Conservation (phyloP, 2,113 vertebrate species). For the Mohoua ochrocephala region DNA sequence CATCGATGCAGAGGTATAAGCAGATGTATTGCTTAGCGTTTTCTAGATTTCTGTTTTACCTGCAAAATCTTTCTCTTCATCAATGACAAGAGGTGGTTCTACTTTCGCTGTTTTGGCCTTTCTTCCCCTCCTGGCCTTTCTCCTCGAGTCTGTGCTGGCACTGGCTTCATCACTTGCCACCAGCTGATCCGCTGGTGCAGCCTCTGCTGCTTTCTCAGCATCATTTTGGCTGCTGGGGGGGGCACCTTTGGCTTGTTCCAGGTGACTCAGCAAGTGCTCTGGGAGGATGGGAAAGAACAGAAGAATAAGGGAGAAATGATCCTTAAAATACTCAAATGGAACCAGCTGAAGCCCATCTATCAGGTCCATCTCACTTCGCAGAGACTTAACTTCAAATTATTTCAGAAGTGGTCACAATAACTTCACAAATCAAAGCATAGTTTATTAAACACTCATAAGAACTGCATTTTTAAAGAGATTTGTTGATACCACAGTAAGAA, state of each 20-base stretch:
- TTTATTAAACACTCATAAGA: neutral
- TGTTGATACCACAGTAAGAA: neutral
- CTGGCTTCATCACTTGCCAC: neutral
- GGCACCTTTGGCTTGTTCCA: constrained; percentile 73
- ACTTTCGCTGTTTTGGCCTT: constrained; percentile 76
- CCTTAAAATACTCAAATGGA: neutral
- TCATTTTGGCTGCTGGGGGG: constrained; percentile 37
- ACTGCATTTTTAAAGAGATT: neutral
- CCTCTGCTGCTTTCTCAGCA: constrained; percentile 25
- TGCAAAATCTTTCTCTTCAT: constrained; percentile 67
- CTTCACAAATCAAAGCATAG: neutral
- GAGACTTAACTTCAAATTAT: neutral
- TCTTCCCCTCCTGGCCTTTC: constrained; percentile 77
- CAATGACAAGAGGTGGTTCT: constrained; percentile 45
- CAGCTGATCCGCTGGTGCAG: neutral
- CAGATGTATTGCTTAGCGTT: neutral
- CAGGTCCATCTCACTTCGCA: neutral
- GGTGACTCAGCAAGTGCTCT: constrained; percentile 80
- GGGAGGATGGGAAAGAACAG: neutral
- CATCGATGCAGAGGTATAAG: neutral
- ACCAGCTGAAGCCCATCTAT: neutral
- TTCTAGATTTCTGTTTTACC: constrained; percentile 67
- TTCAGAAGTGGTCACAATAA: neutral
- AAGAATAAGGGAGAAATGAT: neutral
- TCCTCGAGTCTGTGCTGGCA: constrained; percentile 66